Evolutionary conservation across 2,113 vertebrate species (phyloP), one percentile per base, ranked within the genome.

Genomic region (Romanogobio albipinnatus): DNA sequence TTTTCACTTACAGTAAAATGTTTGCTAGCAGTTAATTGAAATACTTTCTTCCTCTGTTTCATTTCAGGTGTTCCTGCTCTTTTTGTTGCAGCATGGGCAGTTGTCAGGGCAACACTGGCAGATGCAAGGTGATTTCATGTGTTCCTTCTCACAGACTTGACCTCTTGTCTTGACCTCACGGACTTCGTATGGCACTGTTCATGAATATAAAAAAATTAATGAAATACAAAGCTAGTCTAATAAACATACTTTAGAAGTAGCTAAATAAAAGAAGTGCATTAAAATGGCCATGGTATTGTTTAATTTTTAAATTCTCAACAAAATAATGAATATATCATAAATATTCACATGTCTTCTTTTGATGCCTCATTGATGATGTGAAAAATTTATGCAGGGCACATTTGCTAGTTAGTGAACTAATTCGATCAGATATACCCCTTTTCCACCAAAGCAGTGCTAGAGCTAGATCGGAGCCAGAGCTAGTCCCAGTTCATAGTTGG

Each of bases 31-130:
- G 15, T 59, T 24, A 5, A 22, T 10, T 39, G 33, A 39, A 66
- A 68, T 19, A 4, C 8, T 26, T 15, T 59, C 1, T 17, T 1
- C 53, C 19, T n/a, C 29, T 36, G 47, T 92, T 81, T 89, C 0
- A 83, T 92, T 93, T 7, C 87, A 97, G 96, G 96, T 71, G 95
- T 98, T 87, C 97, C 97, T 47, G 96, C 93, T 29, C 86, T 94
- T 22, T 97, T 98, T 89, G 95, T 96, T 49, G 93, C 91, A 11
- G 88, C 95, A 62, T 98, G 97, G 97, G 95, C 96, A 9, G 92
- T 96, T 74, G 95, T 94, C 47, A 94, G 96, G 83, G 95, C 94
- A 70, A 93, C 90, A 0, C 75, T 96, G 58, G 96, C 96, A 71
- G 95, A 98, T 86, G 94, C 93, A 45, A 96, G 96, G 96, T 98